These are phyloP conservation scores for Zootoca vivipara DNA, from an alignment of 2,113 vertebrate species.

Conservation along the genomic window DNA sequence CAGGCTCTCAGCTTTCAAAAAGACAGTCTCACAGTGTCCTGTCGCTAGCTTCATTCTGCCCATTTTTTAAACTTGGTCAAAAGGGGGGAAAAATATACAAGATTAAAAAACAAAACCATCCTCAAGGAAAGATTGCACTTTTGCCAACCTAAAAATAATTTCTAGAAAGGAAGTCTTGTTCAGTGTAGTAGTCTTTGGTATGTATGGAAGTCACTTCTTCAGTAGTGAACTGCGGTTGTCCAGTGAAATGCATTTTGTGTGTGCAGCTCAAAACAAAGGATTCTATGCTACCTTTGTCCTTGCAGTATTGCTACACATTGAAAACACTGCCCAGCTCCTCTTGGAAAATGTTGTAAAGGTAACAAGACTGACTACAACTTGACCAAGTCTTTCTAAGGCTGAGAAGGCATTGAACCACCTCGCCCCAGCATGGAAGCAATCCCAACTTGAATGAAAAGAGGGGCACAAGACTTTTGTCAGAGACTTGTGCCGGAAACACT, in stretches of 20 bases:
- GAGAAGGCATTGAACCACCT: slow-evolving; percentile 78
- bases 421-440: slow-evolving; percentile 81
- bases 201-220: slow-evolving; percentile 83
- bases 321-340: slow-evolving; percentile 78
- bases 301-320: slow-evolving; percentile 84
- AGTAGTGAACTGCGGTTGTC: slow-evolving; percentile 79
- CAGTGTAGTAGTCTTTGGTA: slow-evolving; percentile 87
- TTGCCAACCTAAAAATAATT: slow-evolving; percentile 83
- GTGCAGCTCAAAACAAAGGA: slow-evolving; percentile 79
- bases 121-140: slow-evolving; percentile 92
- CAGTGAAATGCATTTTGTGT: slow-evolving; percentile 71
- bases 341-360: slow-evolving; percentile 82
- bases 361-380: slow-evolving; percentile 81
- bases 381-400: slow-evolving; percentile 87
- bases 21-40: slow-evolving; percentile 66
- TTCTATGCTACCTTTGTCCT: slow-evolving; percentile 71
- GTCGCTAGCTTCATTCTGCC: slow-evolving; percentile 85
- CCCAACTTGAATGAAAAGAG: slow-evolving; percentile 76
- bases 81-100: slow-evolving; percentile 71
- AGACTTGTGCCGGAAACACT: slow-evolving; percentile 90
- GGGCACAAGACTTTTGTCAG: slow-evolving; percentile 84
- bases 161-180: slow-evolving; percentile 78
- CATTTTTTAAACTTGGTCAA: slow-evolving; percentile 66
- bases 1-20: slow-evolving; percentile 84
- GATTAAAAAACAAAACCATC: slow-evolving; percentile 73